These are phyloP conservation scores for Triops longicaudatus DNA, from an alignment of 1,140 invertebrate species.

Conservation along the genomic window DNA sequence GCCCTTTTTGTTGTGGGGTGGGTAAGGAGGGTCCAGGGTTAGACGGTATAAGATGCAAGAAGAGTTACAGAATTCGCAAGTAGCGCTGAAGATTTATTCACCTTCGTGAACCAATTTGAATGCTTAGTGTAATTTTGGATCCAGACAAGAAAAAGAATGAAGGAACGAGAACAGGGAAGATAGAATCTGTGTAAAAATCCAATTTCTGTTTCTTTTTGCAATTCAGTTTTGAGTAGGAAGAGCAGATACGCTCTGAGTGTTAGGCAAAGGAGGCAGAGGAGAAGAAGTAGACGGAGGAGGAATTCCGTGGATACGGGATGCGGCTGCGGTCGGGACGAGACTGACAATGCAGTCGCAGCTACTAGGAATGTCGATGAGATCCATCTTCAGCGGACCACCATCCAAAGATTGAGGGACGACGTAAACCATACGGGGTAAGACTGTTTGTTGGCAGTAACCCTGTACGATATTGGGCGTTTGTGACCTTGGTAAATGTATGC, in stretches of 20 bases:
- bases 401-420: neutral
- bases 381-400: conserved; percentile 8
- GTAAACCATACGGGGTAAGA: conserved; percentile 19
- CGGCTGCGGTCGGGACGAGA: neutral
- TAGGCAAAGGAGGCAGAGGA: neutral
- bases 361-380: conserved; percentile 19
- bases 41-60: neutral
- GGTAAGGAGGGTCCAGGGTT: neutral
- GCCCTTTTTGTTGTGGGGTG: neutral
- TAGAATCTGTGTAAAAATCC: too few relatives aligned
- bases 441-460: conserved; percentile 17
- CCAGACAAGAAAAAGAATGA: too few relatives aligned
- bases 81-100: too few relatives aligned
- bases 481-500: neutral
- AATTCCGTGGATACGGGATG: neutral
- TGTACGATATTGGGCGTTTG: neutral
- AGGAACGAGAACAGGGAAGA: too few relatives aligned
- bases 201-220: too few relatives aligned
- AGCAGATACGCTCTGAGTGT: too few relatives aligned
- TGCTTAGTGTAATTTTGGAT: too few relatives aligned
- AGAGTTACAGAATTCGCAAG: too few relatives aligned
- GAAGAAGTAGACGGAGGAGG: neutral
- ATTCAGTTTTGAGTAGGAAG: too few relatives aligned
- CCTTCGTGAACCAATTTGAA: too few relatives aligned
- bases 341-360: conserved; percentile 23